phyloP scores from a whole-genome alignment of 2,113 vertebrate genomes.

The Megaceryle maxima region DNA sequence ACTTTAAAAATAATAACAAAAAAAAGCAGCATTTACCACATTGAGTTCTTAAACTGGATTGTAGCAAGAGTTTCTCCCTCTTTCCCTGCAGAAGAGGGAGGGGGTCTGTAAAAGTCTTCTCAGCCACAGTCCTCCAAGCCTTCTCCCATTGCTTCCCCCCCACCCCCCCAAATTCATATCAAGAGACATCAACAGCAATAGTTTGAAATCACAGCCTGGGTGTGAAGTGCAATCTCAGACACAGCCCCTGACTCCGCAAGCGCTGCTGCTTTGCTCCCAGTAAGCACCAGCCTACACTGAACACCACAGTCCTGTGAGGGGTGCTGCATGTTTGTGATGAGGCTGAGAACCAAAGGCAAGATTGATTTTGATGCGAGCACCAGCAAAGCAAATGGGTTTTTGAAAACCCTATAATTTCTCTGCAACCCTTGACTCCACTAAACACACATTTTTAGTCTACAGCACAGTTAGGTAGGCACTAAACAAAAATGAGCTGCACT shows the following conservation, averaged over 20 bases:
- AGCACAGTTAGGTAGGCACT: slow-evolving; percentile 76
- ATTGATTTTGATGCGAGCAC: slow-evolving; percentile 73
- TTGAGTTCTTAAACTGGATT: rapidly evolving
- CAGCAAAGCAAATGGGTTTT: slow-evolving; percentile 78
- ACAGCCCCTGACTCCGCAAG: background rate
- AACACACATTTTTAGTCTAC: slow-evolving; percentile 74
- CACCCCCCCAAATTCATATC: background rate
- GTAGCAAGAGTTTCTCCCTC: background rate
- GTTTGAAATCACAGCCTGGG: slow-evolving; percentile 39
- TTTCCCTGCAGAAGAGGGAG: rapidly evolving
- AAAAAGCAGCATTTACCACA: background rate
- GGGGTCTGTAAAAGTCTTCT: background rate
- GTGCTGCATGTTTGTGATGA: background rate
- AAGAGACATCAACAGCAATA: background rate
- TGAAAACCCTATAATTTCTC: slow-evolving; percentile 80
- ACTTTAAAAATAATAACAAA: too few relatives aligned
- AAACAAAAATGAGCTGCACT: slow-evolving; percentile 72
- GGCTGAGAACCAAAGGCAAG: slow-evolving; percentile 56
- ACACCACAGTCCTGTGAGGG: background rate
- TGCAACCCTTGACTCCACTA: slow-evolving; percentile 78
- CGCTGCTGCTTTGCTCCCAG: background rate
- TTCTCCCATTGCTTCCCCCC: background rate
- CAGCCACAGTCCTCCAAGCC: background rate
- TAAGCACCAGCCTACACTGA: background rate
- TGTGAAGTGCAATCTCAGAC: background rate